These are phyloP conservation scores for Eurytoma adleriae DNA, from an alignment of 2,888 invertebrate species.

Conservation along the genomic window DNA sequence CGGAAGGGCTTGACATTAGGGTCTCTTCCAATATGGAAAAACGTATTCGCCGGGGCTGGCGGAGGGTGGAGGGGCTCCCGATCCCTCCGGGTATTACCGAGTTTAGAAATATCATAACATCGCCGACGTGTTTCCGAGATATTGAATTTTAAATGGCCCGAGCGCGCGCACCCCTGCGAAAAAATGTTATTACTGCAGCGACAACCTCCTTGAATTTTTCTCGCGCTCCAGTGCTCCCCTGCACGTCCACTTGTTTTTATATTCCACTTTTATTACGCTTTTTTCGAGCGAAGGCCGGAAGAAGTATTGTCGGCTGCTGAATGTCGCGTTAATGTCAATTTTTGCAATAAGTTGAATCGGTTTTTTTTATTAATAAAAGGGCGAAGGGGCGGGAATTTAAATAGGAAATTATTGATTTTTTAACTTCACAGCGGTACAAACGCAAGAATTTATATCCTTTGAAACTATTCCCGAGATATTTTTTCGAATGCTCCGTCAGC, in stretches of 20 bases:
- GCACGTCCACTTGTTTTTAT: not conserved
- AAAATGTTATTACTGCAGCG: slow-evolving; percentile 28
- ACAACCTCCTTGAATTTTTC: slow-evolving; percentile 31
- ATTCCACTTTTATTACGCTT: not conserved
- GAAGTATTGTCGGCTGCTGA: too few species aligned
- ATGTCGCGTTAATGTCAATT: too few species aligned
- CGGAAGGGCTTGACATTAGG: slow-evolving; percentile 47
- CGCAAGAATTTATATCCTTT: too few species aligned
- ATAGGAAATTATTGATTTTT: too few species aligned
- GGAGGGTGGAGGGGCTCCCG: slow-evolving; percentile 33
- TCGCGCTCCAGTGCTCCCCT: not conserved
- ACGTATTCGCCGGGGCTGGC: slow-evolving; percentile 21
- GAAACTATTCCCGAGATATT: too few species aligned
- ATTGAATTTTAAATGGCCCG: slow-evolving; percentile 67
- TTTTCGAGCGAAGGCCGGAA: too few species aligned
- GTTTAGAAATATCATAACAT: slow-evolving; percentile 69
- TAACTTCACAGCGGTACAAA: too few species aligned
- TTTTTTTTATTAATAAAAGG: too few species aligned
- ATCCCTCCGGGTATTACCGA: slow-evolving; percentile 63
- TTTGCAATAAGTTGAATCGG: too few species aligned
- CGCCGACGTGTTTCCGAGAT: slow-evolving; percentile 67
- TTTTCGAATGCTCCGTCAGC: too few species aligned
- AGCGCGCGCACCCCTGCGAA: not conserved
- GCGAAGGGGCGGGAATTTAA: too few species aligned
- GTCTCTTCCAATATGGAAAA: slow-evolving; percentile 48